These are phyloP conservation scores for Macropodus opercularis DNA, from an alignment of 2,797 vertebrate genomes.

Conservation along the genomic window DNA sequence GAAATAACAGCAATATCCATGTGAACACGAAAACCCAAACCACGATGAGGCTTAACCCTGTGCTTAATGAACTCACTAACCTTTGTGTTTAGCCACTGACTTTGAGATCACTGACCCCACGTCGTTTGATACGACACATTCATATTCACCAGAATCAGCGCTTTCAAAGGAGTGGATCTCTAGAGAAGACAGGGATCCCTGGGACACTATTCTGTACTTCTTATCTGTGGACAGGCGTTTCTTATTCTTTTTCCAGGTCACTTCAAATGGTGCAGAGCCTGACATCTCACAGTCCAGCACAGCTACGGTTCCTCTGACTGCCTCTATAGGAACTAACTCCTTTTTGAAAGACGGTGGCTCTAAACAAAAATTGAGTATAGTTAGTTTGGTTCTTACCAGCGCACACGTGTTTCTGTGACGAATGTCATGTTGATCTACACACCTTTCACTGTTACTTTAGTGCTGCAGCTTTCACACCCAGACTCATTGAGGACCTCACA, in stretches of 20 bases:
- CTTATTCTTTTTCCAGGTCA: conserved; percentile 92
- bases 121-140: conserved; percentile 92
- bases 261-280: conserved; percentile 91
- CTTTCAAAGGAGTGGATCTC: conserved; percentile 92
- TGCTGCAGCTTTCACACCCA: conserved; percentile 88
- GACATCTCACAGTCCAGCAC: conserved; percentile 89
- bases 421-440: conserved; percentile 52
- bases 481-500: conserved; percentile 90
- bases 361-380: conserved; percentile 75
- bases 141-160: conserved; percentile 89
- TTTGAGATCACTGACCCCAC: conserved; percentile 89
- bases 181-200: conserved; percentile 86
- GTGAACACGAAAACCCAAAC: background rate
- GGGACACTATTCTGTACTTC: conserved; percentile 87
- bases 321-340: conserved; percentile 85
- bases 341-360: conserved; percentile 89
- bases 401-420: background rate
- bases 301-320: conserved; percentile 87
- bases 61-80: conserved; percentile 79
- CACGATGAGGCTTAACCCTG: conserved; percentile 55
- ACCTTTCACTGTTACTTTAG: conserved; percentile 91
- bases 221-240: conserved; percentile 88
- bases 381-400: conserved; percentile 26
- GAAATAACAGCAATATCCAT: conserved; percentile 58
- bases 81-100: conserved; percentile 89